Evolutionary conservation across 2,797 vertebrate species (phyloP).

Genomic region (Darevskia mixta): DNA sequence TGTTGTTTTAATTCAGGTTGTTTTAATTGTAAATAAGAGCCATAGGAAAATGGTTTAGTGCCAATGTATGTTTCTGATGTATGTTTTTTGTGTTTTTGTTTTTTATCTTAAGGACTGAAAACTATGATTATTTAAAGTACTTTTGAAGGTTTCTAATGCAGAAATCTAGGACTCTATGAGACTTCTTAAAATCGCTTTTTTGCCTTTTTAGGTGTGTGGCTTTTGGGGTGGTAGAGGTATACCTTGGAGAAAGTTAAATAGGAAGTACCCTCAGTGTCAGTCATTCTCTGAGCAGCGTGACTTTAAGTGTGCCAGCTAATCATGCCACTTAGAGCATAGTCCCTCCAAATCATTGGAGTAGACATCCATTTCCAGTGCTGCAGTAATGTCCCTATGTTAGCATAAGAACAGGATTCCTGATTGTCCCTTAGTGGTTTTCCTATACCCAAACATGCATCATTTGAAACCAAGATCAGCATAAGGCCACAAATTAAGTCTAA

Average conservation of each 20-base stretch:
- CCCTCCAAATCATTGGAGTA: background rate
- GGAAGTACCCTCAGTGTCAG: conserved; percentile 66
- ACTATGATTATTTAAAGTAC: conserved; percentile 64
- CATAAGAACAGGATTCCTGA: background rate
- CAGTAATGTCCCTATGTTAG: background rate
- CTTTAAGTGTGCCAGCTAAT: conserved; percentile 32
- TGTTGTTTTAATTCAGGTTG: conserved; percentile 53
- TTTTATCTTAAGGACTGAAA: conserved; percentile 64
- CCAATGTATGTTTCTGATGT: conserved; percentile 67
- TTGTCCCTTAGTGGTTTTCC: conserved; percentile 21
- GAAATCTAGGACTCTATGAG: conserved; percentile 49
- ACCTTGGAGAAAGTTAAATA: conserved; percentile 60
- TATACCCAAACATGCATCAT: background rate
- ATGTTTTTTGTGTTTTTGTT: conserved; percentile 53
- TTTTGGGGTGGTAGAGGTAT: background rate
- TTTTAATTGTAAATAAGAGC: conserved; percentile 79
- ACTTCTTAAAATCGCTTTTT: conserved; percentile 47
- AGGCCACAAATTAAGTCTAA: background rate
- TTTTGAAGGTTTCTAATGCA: conserved; percentile 57
- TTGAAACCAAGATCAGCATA: background rate
- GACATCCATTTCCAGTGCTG: background rate
- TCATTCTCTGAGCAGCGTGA: conserved; percentile 53
- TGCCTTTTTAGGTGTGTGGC: conserved; percentile 50
- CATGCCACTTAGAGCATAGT: background rate
- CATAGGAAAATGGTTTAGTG: conserved; percentile 76